These are phyloP conservation scores for Clarias pachynema DNA, from an alignment of 2,797 vertebrate species.

Conservation along the genomic window DNA sequence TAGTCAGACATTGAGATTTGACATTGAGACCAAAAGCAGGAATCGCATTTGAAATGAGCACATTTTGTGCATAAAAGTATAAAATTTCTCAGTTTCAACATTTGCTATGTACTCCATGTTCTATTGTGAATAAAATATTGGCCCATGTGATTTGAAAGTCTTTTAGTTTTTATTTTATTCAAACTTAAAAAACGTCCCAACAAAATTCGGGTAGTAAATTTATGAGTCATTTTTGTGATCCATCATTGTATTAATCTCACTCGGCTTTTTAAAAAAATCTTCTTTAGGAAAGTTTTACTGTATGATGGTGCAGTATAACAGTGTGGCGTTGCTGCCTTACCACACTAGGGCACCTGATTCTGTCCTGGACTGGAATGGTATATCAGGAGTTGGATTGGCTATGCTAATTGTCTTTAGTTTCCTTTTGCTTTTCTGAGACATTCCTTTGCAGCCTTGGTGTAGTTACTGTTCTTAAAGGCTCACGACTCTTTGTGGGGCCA, in stretches of 20 bases:
- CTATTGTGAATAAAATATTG: too few relatives aligned
- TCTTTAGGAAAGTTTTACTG: background rate
- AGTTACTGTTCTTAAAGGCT: background rate
- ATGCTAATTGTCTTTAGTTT: background rate
- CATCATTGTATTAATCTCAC: background rate
- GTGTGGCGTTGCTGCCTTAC: background rate
- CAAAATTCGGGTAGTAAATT: too few relatives aligned
- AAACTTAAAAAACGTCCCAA: too few relatives aligned
- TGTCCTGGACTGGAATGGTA: background rate
- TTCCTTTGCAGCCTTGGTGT: background rate
- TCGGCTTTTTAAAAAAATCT: background rate
- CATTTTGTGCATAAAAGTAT: too few relatives aligned
- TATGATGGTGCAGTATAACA: background rate
- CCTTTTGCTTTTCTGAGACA: background rate
- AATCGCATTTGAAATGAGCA: too few relatives aligned
- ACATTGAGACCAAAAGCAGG: background rate
- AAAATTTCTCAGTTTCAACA: too few relatives aligned
- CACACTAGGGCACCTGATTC: background rate
- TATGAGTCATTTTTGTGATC: background rate
- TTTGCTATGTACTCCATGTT: too few relatives aligned
- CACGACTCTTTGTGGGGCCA: background rate
- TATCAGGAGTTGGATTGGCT: background rate
- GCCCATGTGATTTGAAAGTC: too few relatives aligned
- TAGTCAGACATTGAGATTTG: too few relatives aligned
- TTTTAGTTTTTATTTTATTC: too few relatives aligned